phyloP scores from a whole-genome alignment of 2,797 vertebrate genomes.

The Graptemys geographica region DNA sequence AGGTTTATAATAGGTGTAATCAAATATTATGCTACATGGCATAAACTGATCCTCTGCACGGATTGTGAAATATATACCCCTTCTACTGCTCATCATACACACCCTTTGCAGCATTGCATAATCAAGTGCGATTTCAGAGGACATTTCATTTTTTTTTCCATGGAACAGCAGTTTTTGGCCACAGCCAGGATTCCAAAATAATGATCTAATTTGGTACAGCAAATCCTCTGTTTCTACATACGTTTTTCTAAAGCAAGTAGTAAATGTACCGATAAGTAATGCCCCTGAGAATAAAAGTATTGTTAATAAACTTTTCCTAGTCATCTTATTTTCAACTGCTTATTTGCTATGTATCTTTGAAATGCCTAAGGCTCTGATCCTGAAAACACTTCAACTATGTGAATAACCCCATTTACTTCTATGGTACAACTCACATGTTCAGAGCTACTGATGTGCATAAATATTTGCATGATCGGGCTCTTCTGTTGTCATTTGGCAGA shows the following conservation, averaged over 20 bases:
- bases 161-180: background rate
- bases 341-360: background rate
- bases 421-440: background rate
- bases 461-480: background rate
- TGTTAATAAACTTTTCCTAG: background rate
- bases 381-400: background rate
- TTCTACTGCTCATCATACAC: no score
- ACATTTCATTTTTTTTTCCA: background rate
- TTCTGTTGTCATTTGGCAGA: background rate
- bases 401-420: background rate
- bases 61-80: background rate
- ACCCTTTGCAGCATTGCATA: background rate
- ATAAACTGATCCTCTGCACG: background rate
- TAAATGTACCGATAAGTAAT: background rate
- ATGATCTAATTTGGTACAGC: background rate
- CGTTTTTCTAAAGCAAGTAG: background rate
- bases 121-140: background rate
- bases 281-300: background rate
- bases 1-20: background rate
- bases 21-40: background rate
- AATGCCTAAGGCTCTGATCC: background rate
- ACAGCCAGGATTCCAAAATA: background rate
- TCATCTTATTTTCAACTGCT: background rate
- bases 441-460: background rate
- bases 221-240: background rate